A percentile compares a stretch with the other conserved stretches of the same genome.
Evolutionary conservation across 2,797 vertebrate species (phyloP).

Genomic region (Sphenodon punctatus): DNA sequence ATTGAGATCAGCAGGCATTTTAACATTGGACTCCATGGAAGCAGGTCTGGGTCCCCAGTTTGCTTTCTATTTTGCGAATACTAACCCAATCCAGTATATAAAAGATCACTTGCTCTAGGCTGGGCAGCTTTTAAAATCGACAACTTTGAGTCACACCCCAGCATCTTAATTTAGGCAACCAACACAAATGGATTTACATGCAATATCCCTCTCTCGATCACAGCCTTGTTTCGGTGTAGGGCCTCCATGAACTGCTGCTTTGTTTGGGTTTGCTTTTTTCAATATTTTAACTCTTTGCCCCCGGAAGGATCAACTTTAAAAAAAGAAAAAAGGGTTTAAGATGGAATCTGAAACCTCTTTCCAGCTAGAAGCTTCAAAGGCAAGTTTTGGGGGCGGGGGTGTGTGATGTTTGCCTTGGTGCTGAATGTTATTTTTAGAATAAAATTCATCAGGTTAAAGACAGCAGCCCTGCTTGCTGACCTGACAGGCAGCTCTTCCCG

Average conservation of each 20-base stretch:
- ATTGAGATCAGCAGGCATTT: not conserved
- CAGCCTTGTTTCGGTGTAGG: not conserved
- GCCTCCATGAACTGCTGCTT: accelerated
- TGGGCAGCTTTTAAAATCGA: not conserved
- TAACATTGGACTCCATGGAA: not conserved
- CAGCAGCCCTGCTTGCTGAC: not conserved
- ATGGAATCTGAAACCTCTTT: conserved; percentile 15
- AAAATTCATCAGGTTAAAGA: conserved; percentile 12
- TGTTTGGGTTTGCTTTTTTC: conserved; percentile 38
- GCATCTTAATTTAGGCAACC: not conserved
- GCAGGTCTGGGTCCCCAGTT: not conserved
- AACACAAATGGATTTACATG: not conserved
- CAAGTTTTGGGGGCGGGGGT: conserved; percentile 60
- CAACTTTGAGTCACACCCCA: not conserved
- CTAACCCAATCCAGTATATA: not conserved
- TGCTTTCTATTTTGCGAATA: not conserved
- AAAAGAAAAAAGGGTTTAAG: not conserved
- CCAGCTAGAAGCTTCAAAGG: conserved; percentile 53
- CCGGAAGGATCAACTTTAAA: not conserved
- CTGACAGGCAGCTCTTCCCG: not conserved
- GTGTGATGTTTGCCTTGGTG: not conserved
- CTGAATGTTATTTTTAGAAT: conserved; percentile 43
- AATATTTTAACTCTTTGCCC: conserved; percentile 56
- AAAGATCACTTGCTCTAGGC: accelerated
- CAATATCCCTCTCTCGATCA: accelerated